Base-by-base conservation (phyloP, 2,797 vertebrate genomes). In the Sylvilagus floridanus region DNA sequence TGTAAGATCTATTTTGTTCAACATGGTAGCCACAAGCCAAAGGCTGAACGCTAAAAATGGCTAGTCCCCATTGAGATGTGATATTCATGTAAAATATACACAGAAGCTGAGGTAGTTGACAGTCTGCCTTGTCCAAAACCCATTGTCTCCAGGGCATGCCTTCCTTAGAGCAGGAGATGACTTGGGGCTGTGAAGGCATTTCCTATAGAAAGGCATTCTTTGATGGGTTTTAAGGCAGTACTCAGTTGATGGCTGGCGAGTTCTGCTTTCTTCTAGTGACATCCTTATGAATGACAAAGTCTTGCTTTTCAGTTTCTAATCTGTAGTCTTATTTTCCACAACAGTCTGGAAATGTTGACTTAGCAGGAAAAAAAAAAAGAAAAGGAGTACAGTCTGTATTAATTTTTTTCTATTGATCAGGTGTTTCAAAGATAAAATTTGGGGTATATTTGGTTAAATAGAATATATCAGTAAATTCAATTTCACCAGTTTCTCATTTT, bases 341-440 rank as follows among this genome's bases (percentile, higher is more conserved):
- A 24, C 24, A 60, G 3, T 60, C 26, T 84, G 37, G 54, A 90
- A 88, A 94, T 17, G 26, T 62, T 35, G 52, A 28, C 28, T 65
- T 66, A 16, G 13, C 52, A 79, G 26, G 68, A 77, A 17, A n/a
- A 30, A 62, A 62, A 35, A 52, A 60, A 6, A 24, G 66, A 66
- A 52, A 63, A 54, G 11, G 9, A 66, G 71, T 19, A 10, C 19
- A 32, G 88, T 28, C 8, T 52, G 24, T 63, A 60, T 81, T 35
- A 88, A 19, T 54, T 54, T 72, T 84, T 90, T 90, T 89, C 42
- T 37, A 3, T 88, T 69, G 52, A 12, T 32, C 13, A 30, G 26
- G 71, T 32, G 17, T 84, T 87, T 84, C 95, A 84, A 65, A 93
- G 47, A 60, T 65, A 85, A 30, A 5, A 83, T 75, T 83, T 84